Evolutionary conservation across 2,113 vertebrate genomes (phyloP), one percentile per base, ranked within the genome.

Genomic region (Chaenogobius annularis): DNA sequence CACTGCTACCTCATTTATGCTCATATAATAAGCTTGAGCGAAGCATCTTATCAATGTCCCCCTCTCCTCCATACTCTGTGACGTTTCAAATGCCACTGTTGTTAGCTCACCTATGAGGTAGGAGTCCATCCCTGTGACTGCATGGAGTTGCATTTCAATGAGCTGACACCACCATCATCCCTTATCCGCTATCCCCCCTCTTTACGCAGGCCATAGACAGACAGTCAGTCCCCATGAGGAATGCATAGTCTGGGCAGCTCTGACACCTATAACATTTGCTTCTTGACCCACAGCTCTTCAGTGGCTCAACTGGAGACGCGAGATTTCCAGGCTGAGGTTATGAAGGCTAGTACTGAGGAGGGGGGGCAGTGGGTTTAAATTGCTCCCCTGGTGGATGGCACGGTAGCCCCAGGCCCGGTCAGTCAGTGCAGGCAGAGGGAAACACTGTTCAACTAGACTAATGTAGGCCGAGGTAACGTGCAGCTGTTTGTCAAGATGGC

Each of bases 401-500:
- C 70, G 14, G 23, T 69, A 68, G 85, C 77, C 83, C 71, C 72
- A 0, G 23, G 82, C 79, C 72, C 56, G 73, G 74, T 71, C 72
- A 46, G 74, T 75, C 37, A 40, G 37, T 9, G 37, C 37, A 40
- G 80, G 79, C 80, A 72, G 56, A 15, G 22, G 58, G 14, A 26
- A 26, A 71, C 80, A 55, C 79, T 74, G 75, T 85, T 88, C 84
- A 85, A 83, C 87, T 89, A 88, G 44, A 69, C 82, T 84, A 73
- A 68, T 64, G 8, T 40, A 35, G 35, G 37, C 37, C 37, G 7
- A 81, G 75, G 73, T 47, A 68, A 35, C 23, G 69, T 80, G 79
- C 85, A 83, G 84, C 66, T 88, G 81, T 84, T 91, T 76, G 79
- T 87, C 72, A 79, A 77, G 78, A 77, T 70, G 80, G 79, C 55